Percentiles rank a stretch among this genome's conserved stretches.
These are phyloP conservation scores for Pseudomyrmex concolor DNA, from an alignment of 1,140 invertebrate genomes.

Conservation along the genomic window DNA sequence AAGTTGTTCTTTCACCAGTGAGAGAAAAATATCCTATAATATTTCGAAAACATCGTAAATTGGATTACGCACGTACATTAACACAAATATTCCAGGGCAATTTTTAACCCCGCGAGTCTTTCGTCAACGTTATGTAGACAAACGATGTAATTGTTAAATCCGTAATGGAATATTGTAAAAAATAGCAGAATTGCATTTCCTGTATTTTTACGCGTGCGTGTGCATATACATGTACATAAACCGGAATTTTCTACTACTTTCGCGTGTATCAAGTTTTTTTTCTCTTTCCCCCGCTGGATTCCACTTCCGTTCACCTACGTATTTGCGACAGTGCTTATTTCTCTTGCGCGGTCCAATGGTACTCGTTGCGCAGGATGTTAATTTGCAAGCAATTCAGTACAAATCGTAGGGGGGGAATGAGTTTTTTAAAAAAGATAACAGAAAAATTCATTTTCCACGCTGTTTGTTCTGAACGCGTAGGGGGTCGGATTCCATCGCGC, in stretches of 20 bases:
- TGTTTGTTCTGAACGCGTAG: conserved; percentile 41
- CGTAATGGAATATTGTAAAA: conserved; percentile 29
- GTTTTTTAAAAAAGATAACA: conserved; percentile 34
- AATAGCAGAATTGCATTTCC: not conserved
- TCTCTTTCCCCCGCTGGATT: conserved; percentile 17
- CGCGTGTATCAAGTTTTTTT: not conserved
- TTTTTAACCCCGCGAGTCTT: conserved; percentile 18
- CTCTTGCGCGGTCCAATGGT: conserved; percentile 24
- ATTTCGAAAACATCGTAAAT: conserved; percentile 4
- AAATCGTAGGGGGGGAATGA: conserved; percentile 24
- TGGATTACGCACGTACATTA: conserved; percentile 32
- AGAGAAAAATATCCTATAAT: too few relatives aligned
- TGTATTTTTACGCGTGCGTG: not conserved
- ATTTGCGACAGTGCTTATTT: not conserved
- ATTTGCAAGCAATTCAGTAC: conserved; percentile 61
- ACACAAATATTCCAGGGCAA: not conserved
- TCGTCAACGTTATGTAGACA: not conserved
- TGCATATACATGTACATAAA: not conserved
- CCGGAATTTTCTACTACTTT: conserved; percentile 1
- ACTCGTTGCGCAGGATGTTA: conserved; percentile 31
- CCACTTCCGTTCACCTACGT: conserved; percentile 7
- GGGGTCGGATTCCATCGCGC: not conserved
- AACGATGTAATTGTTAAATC: conserved; percentile 26
- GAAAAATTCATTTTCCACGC: conserved; percentile 52
- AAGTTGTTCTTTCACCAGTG: not conserved